These are phyloP conservation scores for Eutrigla gurnardus DNA, from an alignment of 2,797 vertebrate genomes.

Conservation along the genomic window DNA sequence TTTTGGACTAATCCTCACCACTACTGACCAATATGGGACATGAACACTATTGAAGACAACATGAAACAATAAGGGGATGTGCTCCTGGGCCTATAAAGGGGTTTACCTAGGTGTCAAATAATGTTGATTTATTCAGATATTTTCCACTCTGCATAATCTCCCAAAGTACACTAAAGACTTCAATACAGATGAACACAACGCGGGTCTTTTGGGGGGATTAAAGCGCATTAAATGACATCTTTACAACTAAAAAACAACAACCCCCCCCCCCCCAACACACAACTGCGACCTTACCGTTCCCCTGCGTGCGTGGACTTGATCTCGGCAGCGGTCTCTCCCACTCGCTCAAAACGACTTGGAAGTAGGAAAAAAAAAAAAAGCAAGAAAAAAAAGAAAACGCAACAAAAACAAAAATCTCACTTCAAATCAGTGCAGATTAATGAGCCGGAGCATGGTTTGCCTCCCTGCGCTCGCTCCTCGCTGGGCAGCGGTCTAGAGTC, in stretches of 20 bases:
- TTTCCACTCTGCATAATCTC: slow-evolving; percentile 36
- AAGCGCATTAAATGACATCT: neutral
- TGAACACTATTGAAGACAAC: neutral
- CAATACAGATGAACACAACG: neutral
- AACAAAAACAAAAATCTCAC: slow-evolving; percentile 28
- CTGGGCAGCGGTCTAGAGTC: slow-evolving; percentile 54
- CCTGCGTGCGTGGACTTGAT: slow-evolving; percentile 46
- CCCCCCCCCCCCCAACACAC: neutral
- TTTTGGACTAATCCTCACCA: neutral
- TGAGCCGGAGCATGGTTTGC: slow-evolving; percentile 37
- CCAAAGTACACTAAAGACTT: slow-evolving; percentile 8
- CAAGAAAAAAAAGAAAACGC: neutral
- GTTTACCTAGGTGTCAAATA: neutral
- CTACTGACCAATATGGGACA: neutral
- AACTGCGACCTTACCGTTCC: slow-evolving; percentile 61
- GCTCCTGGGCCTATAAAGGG: neutral
- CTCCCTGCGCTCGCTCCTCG: slow-evolving; percentile 26
- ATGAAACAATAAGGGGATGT: neutral
- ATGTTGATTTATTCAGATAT: neutral
- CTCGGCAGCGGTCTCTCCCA: slow-evolving; percentile 33
- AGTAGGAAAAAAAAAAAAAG: neutral
- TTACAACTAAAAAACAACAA: slow-evolving; percentile 18
- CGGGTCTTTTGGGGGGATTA: neutral
- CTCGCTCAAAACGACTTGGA: slow-evolving; percentile 37
- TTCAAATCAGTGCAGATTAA: slow-evolving; percentile 49